phyloP scores from a whole-genome alignment of 2,888 invertebrate genomes.

The Andrena bicolor region DNA sequence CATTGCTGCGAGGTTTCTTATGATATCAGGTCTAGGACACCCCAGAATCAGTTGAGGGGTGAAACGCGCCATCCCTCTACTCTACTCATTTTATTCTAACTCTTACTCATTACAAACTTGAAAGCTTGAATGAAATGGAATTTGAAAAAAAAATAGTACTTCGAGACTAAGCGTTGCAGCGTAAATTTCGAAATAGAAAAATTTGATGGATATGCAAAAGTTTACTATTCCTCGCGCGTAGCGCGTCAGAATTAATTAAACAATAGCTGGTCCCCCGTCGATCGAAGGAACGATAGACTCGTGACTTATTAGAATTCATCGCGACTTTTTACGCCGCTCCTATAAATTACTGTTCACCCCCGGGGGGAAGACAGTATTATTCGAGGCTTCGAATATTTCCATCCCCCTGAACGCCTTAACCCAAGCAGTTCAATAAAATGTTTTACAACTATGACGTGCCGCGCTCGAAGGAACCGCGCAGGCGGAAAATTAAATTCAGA shows the following conservation, averaged over 20 bases:
- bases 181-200: neutral
- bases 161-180: too few relatives aligned
- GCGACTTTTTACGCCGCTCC: slow-evolving; percentile 40
- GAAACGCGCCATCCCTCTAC: too few relatives aligned
- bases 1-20: too few relatives aligned
- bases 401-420: slow-evolving; percentile 27
- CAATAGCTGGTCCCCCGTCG: neutral
- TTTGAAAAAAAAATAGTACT: too few relatives aligned
- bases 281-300: neutral
- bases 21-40: too few relatives aligned
- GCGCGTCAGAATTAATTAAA: slow-evolving; percentile 26
- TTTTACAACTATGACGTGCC: slow-evolving; percentile 61
- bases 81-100: too few relatives aligned
- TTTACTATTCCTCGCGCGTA: slow-evolving; percentile 9
- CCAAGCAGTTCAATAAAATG: slow-evolving; percentile 58
- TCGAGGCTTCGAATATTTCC: slow-evolving; percentile 49
- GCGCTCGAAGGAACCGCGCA: slow-evolving; percentile 1
- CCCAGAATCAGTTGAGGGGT: too few relatives aligned
- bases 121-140: too few relatives aligned
- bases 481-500: slow-evolving; percentile 57
- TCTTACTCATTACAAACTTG: too few relatives aligned
- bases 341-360: slow-evolving; percentile 35
- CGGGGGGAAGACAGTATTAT: slow-evolving; percentile 34
- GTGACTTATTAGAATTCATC: slow-evolving; percentile 53
- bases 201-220: neutral